These are phyloP conservation scores for Tenthredo amoena DNA, from an alignment of 2,888 invertebrate genomes.

Conservation along the genomic window DNA sequence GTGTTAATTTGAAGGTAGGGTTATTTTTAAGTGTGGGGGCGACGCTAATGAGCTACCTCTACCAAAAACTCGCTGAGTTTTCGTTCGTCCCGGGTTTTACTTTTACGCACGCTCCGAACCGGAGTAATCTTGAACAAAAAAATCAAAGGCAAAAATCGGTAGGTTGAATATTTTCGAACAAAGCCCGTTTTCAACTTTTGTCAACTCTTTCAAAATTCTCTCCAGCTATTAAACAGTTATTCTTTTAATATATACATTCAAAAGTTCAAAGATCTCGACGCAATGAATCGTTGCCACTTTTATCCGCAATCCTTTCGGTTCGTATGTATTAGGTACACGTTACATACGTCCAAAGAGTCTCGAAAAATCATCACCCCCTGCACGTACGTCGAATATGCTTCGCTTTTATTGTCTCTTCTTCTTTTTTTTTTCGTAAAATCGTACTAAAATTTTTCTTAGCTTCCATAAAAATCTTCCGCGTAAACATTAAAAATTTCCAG, in stretches of 20 bases:
- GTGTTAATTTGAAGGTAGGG: conserved; percentile 66
- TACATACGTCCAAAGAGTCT: neutral
- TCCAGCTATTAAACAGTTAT: conserved; percentile 20
- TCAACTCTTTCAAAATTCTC: conserved; percentile 14
- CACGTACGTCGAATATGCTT: neutral
- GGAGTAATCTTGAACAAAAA: conserved; percentile 8
- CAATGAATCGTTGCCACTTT: neutral
- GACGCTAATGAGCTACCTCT: conserved; percentile 67
- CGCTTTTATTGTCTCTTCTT: neutral
- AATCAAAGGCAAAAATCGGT: conserved; percentile 12
- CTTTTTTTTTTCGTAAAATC: neutral
- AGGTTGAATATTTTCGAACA: conserved; percentile 8
- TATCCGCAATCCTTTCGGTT: neutral
- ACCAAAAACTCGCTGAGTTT: conserved; percentile 55
- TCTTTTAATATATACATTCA: neutral
- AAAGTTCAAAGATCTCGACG: conserved; percentile 15
- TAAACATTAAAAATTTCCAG: neutral
- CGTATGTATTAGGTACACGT: neutral
- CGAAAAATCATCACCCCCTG: conserved; percentile 5
- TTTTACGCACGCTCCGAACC: neutral
- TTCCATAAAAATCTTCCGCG: neutral
- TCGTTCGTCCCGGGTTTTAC: conserved; percentile 1
- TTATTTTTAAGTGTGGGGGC: conserved; percentile 67
- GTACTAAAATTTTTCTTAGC: neutral
- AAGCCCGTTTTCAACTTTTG: neutral